Conservation (phyloP, 2,888 invertebrate genomes). For the Melinaea marsaeus region DNA sequence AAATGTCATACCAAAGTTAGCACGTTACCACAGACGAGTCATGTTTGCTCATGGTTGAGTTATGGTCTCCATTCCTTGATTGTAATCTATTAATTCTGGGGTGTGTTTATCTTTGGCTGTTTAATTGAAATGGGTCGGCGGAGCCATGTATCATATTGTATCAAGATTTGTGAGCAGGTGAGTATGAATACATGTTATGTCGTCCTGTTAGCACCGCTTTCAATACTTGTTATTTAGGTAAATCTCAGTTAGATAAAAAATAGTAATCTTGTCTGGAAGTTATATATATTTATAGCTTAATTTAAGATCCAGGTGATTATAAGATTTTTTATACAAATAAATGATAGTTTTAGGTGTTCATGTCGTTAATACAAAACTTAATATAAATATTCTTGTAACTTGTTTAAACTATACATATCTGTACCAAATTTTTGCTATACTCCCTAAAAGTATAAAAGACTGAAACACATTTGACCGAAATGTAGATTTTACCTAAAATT, state of each 20-base stretch:
- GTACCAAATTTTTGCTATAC: too few relatives aligned
- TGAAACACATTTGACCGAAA: slow-evolving; percentile 1
- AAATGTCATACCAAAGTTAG: slow-evolving; percentile 23
- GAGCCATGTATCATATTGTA: slow-evolving; percentile 17
- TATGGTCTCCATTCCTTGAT: slow-evolving; percentile 49
- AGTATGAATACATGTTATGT: not conserved
- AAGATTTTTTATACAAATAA: too few relatives aligned
- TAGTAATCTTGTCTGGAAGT: too few relatives aligned
- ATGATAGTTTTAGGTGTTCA: too few relatives aligned
- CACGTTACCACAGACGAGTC: slow-evolving; percentile 33
- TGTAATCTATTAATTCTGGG: slow-evolving; percentile 45
- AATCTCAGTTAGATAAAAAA: too few relatives aligned
- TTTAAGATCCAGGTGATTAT: too few relatives aligned
- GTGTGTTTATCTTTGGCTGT: slow-evolving; percentile 43
- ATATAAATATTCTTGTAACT: too few relatives aligned
- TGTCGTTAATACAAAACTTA: too few relatives aligned
- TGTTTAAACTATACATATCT: too few relatives aligned
- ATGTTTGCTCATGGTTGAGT: slow-evolving; percentile 40
- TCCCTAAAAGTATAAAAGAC: not conserved
- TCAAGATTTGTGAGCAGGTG: slow-evolving; percentile 14
- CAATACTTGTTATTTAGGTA: not conserved
- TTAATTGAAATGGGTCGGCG: slow-evolving; percentile 35
- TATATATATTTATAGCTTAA: too few relatives aligned
- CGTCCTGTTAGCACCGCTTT: not conserved
- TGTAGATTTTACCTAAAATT: slow-evolving; percentile 17